Evolutionary conservation across 2,888 invertebrate species (phyloP), one percentile per base, ranked within the genome.

Genomic region (Mystacides longicornis): DNA sequence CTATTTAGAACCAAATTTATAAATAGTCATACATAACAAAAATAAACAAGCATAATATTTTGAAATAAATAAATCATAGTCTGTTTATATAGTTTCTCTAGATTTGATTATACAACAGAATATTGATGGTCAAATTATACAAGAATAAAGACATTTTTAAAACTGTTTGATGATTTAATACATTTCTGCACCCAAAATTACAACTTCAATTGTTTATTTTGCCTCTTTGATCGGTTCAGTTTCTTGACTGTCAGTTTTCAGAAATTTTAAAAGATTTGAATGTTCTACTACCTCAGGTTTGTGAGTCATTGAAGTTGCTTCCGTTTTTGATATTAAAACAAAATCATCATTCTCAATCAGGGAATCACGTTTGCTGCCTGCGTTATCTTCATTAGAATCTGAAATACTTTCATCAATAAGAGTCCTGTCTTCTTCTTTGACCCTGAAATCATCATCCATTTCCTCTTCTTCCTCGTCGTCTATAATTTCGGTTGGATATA

Each of bases 241-340:
- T 46, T 4, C 49, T n/a, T 46, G 5, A 7, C 54, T 31, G 42
- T 59, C 59, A 14, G 53, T 54, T 53, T 61, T 57, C 14, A 61
- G 20, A 18, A 60, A 60, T 45, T 58, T 61, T 23, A 61, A 43
- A 4, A 61, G 43, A 37, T 51, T 56, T 3, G 61, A 61, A 47
- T 61, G 61, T 49, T 54, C 50, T 2, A 57, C 56, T 22, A 48
- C 48, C 5, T 51, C 55, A 11, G 45, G 21, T 48, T 52, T 23
- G n/a, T 57, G 55, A 14, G 3, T 23, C 3, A 5, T n/a, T 48
- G 16, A 3, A 11, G 23, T 48, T 48, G 3, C 16, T 16, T 9
- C 21, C 9, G 45, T 19, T 45, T 19, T 45, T 11, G 19, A 19
- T 19, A 20, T 14, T 19, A 21, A 7, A 3, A 45, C 45, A 45